Evolutionary conservation across 2,888 invertebrate species (phyloP).

Genomic region (Sylvicola cinctus): DNA sequence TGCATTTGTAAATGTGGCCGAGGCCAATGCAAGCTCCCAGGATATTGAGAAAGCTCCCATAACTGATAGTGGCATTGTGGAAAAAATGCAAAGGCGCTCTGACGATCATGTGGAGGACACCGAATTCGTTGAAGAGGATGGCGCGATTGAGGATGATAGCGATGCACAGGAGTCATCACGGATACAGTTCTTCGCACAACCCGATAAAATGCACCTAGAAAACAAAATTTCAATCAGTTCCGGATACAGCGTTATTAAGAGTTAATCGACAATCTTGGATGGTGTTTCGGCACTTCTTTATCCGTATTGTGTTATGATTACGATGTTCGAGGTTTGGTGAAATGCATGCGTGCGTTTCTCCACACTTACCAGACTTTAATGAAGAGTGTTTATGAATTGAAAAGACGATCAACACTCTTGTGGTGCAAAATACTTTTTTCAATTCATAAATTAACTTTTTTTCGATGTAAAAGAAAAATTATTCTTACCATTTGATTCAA

Average conservation of each 20-base stretch:
- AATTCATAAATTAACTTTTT: no score
- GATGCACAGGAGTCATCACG: background rate
- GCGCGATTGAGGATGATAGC: background rate
- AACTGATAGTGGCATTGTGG: conserved; percentile 26
- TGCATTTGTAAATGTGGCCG: conserved; percentile 72
- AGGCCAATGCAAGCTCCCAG: conserved; percentile 54
- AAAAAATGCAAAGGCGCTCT: conserved; percentile 7
- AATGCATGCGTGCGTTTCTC: no score
- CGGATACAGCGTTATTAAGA: conserved; percentile 4
- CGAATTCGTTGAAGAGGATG: conserved; percentile 3
- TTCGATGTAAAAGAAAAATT: no score
- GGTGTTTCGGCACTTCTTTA: no score
- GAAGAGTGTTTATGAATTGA: no score
- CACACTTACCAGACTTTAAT: no score
- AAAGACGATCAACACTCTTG: no score
- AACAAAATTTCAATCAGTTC: conserved; percentile 3
- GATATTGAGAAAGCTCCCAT: conserved; percentile 37
- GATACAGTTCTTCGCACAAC: no score
- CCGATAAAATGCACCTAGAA: background rate
- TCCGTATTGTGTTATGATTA: no score
- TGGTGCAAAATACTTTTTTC: no score
- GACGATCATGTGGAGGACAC: background rate
- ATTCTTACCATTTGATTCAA: no score
- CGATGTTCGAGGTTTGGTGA: no score
- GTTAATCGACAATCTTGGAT: background rate